Conservation (phyloP, 1,140 invertebrate species). For the Scylla paramamosain region DNA sequence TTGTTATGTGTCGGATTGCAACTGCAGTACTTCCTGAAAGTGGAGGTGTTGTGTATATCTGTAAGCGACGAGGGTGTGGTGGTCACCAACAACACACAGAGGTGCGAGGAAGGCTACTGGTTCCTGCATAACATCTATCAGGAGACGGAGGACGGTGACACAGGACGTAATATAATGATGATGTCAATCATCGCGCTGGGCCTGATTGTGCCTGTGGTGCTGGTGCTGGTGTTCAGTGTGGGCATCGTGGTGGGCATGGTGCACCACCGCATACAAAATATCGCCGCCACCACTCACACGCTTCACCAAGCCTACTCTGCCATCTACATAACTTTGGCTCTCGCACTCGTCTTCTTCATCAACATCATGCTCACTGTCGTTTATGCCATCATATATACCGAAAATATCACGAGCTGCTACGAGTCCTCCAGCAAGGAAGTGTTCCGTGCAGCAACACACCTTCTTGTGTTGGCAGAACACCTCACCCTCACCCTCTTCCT, state of each 20-base stretch:
- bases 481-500: constrained; percentile 52
- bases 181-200: constrained; percentile 22
- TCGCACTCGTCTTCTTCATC: constrained; percentile 45
- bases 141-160: background rate
- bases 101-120: constrained; percentile 22
- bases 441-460: constrained; percentile 59
- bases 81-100: too few relatives aligned
- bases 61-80: too few relatives aligned
- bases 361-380: constrained; percentile 31
- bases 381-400: constrained; percentile 45
- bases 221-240: constrained; percentile 42
- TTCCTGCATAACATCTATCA: constrained; percentile 43
- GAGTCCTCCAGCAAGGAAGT: constrained; percentile 52
- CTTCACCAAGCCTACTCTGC: constrained; percentile 47
- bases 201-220: constrained; percentile 30
- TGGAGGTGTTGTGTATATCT: constrained; percentile 7
- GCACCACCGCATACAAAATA: background rate
- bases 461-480: constrained; percentile 51
- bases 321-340: constrained; percentile 60
- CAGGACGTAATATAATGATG: background rate
- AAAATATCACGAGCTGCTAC: constrained; percentile 46
- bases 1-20: constrained; percentile 38
- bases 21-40: constrained; percentile 41
- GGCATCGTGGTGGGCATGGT: constrained; percentile 49
- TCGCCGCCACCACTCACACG: constrained; percentile 30